Evolutionary conservation across 2,888 invertebrate species (phyloP).

Genomic region (Dicycla oo): DNA sequence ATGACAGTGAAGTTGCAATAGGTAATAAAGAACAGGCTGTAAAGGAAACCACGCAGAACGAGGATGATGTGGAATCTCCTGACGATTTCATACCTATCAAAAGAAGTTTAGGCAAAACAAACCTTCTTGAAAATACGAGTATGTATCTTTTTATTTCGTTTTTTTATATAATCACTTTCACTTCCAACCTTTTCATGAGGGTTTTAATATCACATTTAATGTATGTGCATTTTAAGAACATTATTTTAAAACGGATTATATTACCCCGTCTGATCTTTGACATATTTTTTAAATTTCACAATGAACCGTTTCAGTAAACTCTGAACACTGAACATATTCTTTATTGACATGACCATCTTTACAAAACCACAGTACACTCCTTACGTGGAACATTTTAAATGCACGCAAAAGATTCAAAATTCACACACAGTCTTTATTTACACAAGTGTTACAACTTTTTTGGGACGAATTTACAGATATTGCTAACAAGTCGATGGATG

Average conservation of each 20-base stretch:
- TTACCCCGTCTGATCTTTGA: too few species aligned
- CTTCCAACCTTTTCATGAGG: neutral
- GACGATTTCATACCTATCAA: conserved; percentile 79
- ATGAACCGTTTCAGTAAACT: too few species aligned
- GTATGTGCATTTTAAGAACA: neutral
- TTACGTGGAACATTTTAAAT: conserved; percentile 2
- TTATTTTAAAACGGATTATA: neutral
- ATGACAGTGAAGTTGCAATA: conserved; percentile 69
- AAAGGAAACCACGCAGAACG: conserved; percentile 39
- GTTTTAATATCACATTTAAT: neutral
- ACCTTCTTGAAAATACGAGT: conserved; percentile 73
- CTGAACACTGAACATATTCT: neutral
- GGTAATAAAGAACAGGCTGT: neutral
- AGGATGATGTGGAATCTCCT: conserved; percentile 34
- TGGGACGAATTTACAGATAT: conserved; percentile 41
- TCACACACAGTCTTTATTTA: conserved; percentile 11
- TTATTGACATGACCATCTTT: neutral
- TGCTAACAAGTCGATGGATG: conserved; percentile 32
- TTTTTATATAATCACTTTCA: neutral
- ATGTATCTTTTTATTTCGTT: conserved; percentile 50
- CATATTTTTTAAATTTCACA: neutral
- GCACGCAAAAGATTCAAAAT: conserved; percentile 1
- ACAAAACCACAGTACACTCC: neutral
- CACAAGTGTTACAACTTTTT: conserved; percentile 26
- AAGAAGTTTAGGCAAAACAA: conserved; percentile 77